phyloP scores from a whole-genome alignment of 1,140 invertebrate genomes.

The Drosophila mauritiana region DNA sequence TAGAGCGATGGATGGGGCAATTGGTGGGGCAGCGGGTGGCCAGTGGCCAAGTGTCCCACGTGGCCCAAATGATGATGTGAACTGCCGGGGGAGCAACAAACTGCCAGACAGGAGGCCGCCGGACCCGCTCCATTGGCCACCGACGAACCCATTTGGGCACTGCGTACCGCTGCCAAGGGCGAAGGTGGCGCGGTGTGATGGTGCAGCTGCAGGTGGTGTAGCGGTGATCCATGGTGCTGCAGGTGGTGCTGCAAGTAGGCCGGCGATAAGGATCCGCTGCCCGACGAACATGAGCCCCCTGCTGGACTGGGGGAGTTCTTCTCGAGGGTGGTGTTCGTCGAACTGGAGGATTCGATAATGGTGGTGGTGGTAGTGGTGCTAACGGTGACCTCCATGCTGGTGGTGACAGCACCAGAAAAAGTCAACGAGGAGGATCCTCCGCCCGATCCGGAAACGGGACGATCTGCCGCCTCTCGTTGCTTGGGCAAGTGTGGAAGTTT shows the following conservation, averaged over 20 bases:
- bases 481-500: constrained; percentile 1
- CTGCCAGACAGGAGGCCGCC: constrained; percentile 18
- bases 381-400: constrained; percentile 40
- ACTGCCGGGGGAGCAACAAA: constrained; percentile 59
- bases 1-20: constrained; percentile 69
- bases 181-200: constrained; percentile 72
- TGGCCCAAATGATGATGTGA: constrained; percentile 57
- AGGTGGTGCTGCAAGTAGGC: constrained; percentile 57
- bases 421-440: neutral
- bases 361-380: constrained; percentile 40
- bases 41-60: constrained; percentile 9
- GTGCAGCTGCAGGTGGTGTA: constrained; percentile 63
- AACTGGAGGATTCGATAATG: constrained; percentile 36
- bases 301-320: constrained; percentile 36
- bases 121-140: constrained; percentile 6
- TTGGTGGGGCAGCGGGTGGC: constrained; percentile 18
- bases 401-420: constrained; percentile 7
- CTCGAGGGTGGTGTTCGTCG: constrained; percentile 12
- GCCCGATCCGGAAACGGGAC: constrained; percentile 9
- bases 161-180: constrained; percentile 56
- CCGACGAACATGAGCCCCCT: constrained; percentile 65
- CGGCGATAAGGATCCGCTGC: constrained; percentile 59
- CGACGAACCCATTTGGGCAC: constrained; percentile 10
- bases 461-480: constrained; percentile 4
- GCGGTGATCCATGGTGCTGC: constrained; percentile 58